Evolutionary conservation across 2,888 invertebrate species (phyloP).

Genomic region (Nemapogon koenigi): DNA sequence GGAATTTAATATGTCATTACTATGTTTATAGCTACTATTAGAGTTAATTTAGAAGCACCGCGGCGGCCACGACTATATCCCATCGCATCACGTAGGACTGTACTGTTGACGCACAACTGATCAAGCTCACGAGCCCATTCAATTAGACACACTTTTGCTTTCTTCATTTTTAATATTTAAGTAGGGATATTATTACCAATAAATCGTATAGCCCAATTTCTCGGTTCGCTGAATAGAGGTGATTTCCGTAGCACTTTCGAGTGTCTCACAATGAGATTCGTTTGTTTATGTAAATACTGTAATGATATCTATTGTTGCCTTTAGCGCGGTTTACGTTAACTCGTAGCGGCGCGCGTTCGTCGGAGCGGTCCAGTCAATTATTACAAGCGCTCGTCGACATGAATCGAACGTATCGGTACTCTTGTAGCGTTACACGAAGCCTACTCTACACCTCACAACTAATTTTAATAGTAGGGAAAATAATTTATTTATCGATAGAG

Average conservation of each 20-base stretch:
- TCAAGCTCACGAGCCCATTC: constrained; percentile 45
- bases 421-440: constrained; percentile 10
- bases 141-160: constrained; percentile 51
- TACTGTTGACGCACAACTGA: constrained; percentile 46
- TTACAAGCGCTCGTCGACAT: constrained; percentile 27
- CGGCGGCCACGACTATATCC: constrained; percentile 4
- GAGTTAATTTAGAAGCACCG: constrained; percentile 1
- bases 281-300: constrained; percentile 58
- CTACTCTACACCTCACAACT: constrained; percentile 41
- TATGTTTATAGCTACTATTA: constrained; percentile 1
- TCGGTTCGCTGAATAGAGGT: constrained; percentile 58
- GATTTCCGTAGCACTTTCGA: constrained; percentile 59
- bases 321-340: constrained; percentile 42
- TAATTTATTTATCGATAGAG: constrained; percentile 61
- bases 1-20: constrained; percentile 8
- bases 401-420: neutral
- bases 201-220: constrained; percentile 44
- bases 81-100: constrained; percentile 9
- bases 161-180: constrained; percentile 53
- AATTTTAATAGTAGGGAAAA: constrained; percentile 58
- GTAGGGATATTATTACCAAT: constrained; percentile 49
- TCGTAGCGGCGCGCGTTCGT: constrained; percentile 21
- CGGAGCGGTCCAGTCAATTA: constrained; percentile 56
- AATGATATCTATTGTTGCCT: constrained; percentile 42
- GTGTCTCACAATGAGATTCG: constrained; percentile 32